Percentiles rank a stretch among this genome's conserved stretches.
These are phyloP conservation scores for Rhinoptilus africanus DNA, from an alignment of 2,113 vertebrate genomes.

Conservation along the genomic window DNA sequence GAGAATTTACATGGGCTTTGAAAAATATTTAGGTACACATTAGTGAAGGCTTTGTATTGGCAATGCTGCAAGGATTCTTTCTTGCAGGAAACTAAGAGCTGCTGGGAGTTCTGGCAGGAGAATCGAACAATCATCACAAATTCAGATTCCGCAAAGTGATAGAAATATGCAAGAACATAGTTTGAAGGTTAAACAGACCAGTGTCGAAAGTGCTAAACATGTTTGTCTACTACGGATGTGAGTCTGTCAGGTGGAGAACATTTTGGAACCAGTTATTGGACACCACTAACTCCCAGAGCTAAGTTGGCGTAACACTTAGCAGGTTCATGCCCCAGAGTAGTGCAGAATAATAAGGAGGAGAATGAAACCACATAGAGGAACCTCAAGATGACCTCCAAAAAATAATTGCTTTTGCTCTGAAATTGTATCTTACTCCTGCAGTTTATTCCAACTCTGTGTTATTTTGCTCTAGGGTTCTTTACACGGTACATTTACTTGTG, in stretches of 20 bases:
- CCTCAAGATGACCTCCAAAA: constrained; percentile 17
- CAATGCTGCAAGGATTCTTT: not conserved
- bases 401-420: not conserved
- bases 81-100: not conserved
- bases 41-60: not conserved
- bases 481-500: not conserved
- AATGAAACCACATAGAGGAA: not conserved
- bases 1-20: not conserved
- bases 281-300: not conserved
- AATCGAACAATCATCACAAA: not conserved
- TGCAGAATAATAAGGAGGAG: not conserved
- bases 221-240: not conserved
- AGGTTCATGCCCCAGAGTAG: not conserved
- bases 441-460: not conserved
- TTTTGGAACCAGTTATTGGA: not conserved
- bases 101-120: not conserved
- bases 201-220: not conserved
- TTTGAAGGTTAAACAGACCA: not conserved
- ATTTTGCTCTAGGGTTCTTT: not conserved
- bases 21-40: constrained; percentile 9
- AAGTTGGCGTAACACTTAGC: not conserved
- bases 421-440: not conserved
- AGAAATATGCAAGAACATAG: not conserved
- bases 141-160: not conserved
- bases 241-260: not conserved